These are phyloP conservation scores for Orthonyx spaldingii DNA, from an alignment of 2,113 vertebrate genomes.

Conservation along the genomic window DNA sequence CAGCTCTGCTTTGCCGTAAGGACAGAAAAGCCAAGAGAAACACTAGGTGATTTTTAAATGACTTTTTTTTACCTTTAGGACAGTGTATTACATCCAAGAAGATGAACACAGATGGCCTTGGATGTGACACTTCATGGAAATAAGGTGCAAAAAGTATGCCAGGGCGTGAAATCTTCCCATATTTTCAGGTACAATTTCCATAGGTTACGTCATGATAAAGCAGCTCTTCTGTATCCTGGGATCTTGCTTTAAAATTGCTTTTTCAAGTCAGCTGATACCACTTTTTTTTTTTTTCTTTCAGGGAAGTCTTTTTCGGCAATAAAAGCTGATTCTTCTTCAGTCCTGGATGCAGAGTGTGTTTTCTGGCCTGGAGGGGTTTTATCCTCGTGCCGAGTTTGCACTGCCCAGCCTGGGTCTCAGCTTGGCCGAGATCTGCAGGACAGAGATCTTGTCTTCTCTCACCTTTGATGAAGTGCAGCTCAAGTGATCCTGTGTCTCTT, in stretches of 20 bases:
- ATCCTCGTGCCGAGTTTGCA: accelerated
- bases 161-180: background rate
- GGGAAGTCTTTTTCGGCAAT: background rate
- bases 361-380: background rate
- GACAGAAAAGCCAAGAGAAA: background rate
- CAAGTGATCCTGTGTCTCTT: background rate
- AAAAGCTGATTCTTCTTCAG: background rate
- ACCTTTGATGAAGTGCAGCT: background rate
- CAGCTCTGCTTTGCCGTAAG: background rate
- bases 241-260: background rate
- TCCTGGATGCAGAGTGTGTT: accelerated
- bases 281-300: background rate
- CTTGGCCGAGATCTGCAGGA: background rate
- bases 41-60: background rate
- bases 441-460: background rate
- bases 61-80: background rate
- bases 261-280: background rate
- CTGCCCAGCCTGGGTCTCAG: background rate
- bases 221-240: background rate
- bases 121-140: accelerated
- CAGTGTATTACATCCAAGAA: background rate
- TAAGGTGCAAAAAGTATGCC: background rate
- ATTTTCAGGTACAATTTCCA: background rate
- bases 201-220: background rate
- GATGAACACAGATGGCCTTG: background rate